A percentile compares a stretch with the other conserved stretches of the same genome.
phyloP scores from a whole-genome alignment of 2,113 vertebrate genomes.

The Chrysemys picta region DNA sequence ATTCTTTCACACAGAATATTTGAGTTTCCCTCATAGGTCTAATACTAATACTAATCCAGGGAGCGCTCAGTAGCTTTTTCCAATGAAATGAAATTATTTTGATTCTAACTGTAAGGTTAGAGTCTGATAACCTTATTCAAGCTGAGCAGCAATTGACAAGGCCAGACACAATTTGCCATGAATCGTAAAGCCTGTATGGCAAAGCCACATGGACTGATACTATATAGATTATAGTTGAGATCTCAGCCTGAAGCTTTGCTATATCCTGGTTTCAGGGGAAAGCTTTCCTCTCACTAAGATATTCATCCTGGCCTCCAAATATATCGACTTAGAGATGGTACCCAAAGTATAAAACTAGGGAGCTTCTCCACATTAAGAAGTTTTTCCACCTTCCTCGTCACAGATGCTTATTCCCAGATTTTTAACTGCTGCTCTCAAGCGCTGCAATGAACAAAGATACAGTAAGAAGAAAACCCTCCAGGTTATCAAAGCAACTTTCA shows the following conservation, averaged over 20 bases:
- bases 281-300: not conserved
- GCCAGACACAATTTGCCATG: not conserved
- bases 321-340: not conserved
- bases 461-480: not conserved
- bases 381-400: not conserved
- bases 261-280: not conserved
- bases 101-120: slow-evolving; percentile 9
- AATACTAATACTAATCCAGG: slow-evolving; percentile 23
- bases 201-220: not conserved
- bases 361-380: not conserved
- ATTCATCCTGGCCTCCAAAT: not conserved
- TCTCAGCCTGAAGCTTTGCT: not conserved
- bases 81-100: slow-evolving; percentile 54
- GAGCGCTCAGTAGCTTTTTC: slow-evolving; percentile 49
- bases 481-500: slow-evolving; percentile 12
- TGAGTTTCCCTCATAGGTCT: slow-evolving; percentile 63
- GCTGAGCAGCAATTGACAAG: slow-evolving; percentile 19
- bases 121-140: slow-evolving; percentile 31
- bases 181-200: fast-evolving
- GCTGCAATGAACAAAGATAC: not conserved
- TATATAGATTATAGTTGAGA: fast-evolving
- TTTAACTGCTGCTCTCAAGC: not conserved
- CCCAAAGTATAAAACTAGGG: not conserved
- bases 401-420: not conserved
- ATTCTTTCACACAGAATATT: slow-evolving; percentile 44